Conservation (phyloP, 2,797 vertebrate species). For the Microhierax caerulescens region DNA sequence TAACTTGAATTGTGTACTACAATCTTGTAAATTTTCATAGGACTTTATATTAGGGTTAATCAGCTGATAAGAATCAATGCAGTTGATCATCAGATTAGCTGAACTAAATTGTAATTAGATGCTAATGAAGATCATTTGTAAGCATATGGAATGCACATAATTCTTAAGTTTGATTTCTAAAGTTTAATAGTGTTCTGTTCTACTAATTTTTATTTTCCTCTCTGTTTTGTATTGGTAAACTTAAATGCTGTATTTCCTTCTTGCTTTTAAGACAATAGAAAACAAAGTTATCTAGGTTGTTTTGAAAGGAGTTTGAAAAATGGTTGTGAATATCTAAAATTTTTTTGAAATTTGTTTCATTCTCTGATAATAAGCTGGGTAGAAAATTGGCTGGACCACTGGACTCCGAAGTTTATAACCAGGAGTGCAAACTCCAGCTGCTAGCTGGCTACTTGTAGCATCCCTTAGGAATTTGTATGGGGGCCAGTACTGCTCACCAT, state of each 20-base stretch:
- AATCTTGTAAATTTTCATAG: not conserved
- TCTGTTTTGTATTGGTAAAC: not conserved
- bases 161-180: constrained; percentile 32
- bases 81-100: constrained; percentile 50
- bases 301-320: not conserved
- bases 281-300: not conserved
- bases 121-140: constrained; percentile 59
- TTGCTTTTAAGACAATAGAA: not conserved
- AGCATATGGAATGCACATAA: not conserved
- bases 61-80: constrained; percentile 59
- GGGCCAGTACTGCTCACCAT: not conserved
- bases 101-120: constrained; percentile 57
- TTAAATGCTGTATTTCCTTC: not conserved
- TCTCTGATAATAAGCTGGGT: not conserved
- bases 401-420: not conserved
- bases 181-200: not conserved
- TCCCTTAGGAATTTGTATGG: not conserved
- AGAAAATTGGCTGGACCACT: not conserved
- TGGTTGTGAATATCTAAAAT: not conserved
- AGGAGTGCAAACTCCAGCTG: not conserved
- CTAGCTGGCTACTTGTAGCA: not conserved
- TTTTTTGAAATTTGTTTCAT: not conserved
- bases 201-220: not conserved
- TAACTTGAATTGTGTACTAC: not conserved
- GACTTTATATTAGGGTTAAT: constrained; percentile 18